Percentiles rank a stretch among this genome's conserved stretches.
Evolutionary conservation across 2,888 invertebrate species (phyloP).

Genomic region (Scaptomyza reducta): DNA sequence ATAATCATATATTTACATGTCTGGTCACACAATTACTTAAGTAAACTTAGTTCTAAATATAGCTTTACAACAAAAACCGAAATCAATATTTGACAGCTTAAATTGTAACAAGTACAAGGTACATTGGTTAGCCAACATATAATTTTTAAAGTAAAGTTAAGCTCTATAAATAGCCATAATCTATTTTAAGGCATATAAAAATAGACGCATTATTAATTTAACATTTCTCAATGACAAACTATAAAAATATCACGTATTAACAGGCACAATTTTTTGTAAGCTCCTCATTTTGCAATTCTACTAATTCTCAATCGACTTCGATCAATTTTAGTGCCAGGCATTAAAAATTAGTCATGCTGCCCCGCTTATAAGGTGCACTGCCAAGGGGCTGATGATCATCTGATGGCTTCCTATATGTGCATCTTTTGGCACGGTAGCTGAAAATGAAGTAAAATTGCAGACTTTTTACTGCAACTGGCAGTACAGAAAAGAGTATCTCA

Average conservation of each 20-base stretch:
- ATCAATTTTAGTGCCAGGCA: conserved; percentile 17
- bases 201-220: neutral
- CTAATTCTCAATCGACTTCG: conserved; percentile 2
- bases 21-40: neutral
- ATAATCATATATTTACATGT: neutral
- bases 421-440: conserved; percentile 69
- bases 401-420: conserved; percentile 57
- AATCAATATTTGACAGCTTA: conserved; percentile 5
- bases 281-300: neutral
- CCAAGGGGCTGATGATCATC: conserved; percentile 28
- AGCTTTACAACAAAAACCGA: neutral
- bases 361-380: conserved; percentile 14
- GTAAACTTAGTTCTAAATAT: conserved; percentile 1
- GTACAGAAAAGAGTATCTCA: conserved; percentile 27
- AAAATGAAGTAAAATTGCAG: conserved; percentile 47
- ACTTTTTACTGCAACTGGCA: conserved; percentile 66
- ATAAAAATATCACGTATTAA: neutral
- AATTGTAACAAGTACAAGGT: neutral
- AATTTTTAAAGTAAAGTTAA: conserved; percentile 19
- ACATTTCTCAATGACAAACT: neutral
- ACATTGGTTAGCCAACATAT: neutral
- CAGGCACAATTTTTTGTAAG: neutral
- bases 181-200: neutral
- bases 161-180: conserved; percentile 17
- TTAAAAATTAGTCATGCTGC: conserved; percentile 16